Percentiles rank a stretch among this genome's conserved stretches.
phyloP scores from a whole-genome alignment of 1,140 invertebrate genomes.

The Bacillus rossius region DNA sequence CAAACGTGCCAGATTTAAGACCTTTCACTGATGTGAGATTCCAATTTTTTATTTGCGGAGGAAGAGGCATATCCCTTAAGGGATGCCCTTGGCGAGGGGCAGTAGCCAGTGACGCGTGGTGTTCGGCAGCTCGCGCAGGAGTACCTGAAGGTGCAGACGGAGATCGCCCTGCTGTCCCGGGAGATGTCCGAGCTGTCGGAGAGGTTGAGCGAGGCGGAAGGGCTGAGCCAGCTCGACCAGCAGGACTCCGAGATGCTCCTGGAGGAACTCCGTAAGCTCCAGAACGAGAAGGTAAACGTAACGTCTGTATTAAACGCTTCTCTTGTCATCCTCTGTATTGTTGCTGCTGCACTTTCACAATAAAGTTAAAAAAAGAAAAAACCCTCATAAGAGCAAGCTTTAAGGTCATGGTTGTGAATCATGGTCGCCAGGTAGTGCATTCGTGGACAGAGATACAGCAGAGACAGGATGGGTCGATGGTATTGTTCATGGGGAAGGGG shows the following conservation, averaged over 20 bases:
- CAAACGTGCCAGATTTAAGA: no score
- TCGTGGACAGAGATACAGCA: no score
- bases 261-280: constrained; percentile 47
- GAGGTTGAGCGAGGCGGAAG: constrained; percentile 55
- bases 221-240: constrained; percentile 44
- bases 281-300: constrained; percentile 60
- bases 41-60: no score
- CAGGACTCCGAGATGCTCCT: constrained; percentile 51
- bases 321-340: not conserved
- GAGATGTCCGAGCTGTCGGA: constrained; percentile 61
- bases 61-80: no score
- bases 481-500: no score
- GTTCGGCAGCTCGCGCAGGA: constrained; percentile 51
- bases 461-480: no score
- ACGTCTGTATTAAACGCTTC: not conserved
- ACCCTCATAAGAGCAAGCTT: no score
- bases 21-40: no score
- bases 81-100: no score
- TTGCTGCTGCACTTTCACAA: not conserved
- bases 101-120: no score
- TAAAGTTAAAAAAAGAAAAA: not conserved
- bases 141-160: constrained; percentile 60
- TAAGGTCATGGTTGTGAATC: no score
- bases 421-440: no score
- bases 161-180: constrained; percentile 63